A percentile compares a stretch with the other conserved stretches of the same genome.
phyloP scores from a whole-genome alignment of 2,113 vertebrate genomes.

The Condylura cristata region DNA sequence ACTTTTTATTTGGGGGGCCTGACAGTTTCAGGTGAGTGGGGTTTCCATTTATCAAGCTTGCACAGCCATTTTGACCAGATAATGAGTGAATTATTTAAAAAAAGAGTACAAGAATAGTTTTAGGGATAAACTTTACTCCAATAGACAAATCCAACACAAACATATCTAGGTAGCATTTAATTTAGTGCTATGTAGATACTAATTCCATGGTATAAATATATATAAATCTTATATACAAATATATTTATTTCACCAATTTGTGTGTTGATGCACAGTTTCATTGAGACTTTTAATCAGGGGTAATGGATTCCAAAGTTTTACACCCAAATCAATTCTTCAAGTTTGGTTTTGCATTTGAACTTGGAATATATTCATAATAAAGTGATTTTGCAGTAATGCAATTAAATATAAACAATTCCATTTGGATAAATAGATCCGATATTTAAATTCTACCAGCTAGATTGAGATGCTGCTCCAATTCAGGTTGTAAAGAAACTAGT shows the following conservation, averaged over 20 bases:
- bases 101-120: fast-evolving
- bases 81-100: not conserved
- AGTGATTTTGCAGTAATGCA: not conserved
- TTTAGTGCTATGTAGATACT: no score
- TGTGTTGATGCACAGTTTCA: not conserved
- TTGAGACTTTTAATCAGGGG: not conserved
- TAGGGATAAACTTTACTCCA: not conserved
- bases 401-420: not conserved
- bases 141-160: not conserved
- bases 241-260: not conserved
- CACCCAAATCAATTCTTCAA: not conserved
- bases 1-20: not conserved
- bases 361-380: not conserved
- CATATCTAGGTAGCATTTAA: not conserved
- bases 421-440: not conserved
- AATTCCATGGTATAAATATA: no score
- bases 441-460: not conserved
- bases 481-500: not conserved
- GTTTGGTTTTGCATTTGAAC: not conserved
- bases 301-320: not conserved
- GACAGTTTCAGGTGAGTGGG: not conserved
- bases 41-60: not conserved
- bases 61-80: not conserved
- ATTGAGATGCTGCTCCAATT: not conserved
- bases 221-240: not conserved